These are phyloP conservation scores for Odontomyia ornata DNA, from an alignment of 2,888 invertebrate genomes.

Conservation along the genomic window DNA sequence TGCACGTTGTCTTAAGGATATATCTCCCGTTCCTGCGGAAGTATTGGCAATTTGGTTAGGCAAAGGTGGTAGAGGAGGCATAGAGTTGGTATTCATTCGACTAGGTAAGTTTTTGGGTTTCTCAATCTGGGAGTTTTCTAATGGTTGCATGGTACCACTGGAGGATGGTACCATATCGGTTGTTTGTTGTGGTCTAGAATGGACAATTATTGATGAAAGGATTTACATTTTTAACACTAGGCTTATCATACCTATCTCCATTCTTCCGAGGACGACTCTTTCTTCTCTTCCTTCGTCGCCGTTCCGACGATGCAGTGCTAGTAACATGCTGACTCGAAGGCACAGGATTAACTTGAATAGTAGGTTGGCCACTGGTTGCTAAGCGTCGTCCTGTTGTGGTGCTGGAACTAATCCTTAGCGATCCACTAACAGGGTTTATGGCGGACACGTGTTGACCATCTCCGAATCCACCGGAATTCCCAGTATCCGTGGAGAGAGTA, in stretches of 20 bases:
- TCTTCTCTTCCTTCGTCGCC: constrained; percentile 60
- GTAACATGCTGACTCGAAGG: constrained; percentile 63
- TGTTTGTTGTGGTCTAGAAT: no score
- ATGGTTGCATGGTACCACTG: not conserved
- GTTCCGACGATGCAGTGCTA: constrained; percentile 62
- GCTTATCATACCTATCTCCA: constrained; percentile 49
- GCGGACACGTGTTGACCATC: constrained; percentile 60
- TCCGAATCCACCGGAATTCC: constrained; percentile 61
- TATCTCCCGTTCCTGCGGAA: constrained; percentile 52
- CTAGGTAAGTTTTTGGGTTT: no score
- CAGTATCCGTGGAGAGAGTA: constrained; percentile 60
- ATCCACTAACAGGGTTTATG: constrained; percentile 51
- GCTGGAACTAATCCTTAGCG: constrained; percentile 52
- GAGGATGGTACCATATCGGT: no score
- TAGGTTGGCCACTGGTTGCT: constrained; percentile 57
- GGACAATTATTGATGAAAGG: no score
- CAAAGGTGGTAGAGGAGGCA: constrained; percentile 40
- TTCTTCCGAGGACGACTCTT: constrained; percentile 61
- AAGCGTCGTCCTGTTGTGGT: constrained; percentile 62
- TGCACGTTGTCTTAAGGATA: constrained; percentile 63
- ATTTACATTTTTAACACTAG: no score
- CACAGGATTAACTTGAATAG: not conserved
- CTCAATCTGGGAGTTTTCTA: not conserved
- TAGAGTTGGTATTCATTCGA: not conserved
- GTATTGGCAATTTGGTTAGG: constrained; percentile 48